phyloP scores from a whole-genome alignment of 2,113 vertebrate genomes.

The Euleptes europaea region DNA sequence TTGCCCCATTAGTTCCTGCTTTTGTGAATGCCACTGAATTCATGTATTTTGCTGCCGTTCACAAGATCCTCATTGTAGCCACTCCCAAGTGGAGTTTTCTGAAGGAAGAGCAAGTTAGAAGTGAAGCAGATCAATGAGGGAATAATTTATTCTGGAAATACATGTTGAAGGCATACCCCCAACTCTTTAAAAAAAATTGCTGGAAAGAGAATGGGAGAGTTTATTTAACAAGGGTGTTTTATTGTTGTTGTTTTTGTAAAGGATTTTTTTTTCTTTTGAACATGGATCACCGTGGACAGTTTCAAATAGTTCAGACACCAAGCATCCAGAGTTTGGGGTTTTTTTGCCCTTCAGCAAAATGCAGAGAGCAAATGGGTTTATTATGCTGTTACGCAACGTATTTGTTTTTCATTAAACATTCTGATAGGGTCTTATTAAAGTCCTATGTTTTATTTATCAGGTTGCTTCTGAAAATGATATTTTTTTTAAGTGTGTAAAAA shows the following conservation, averaged over 20 bases:
- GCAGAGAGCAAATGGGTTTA: conserved; percentile 52
- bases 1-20: no score
- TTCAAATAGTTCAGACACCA: conserved; percentile 48
- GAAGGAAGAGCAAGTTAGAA: not conserved
- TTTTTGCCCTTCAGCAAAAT: conserved; percentile 17
- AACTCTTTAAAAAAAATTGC: not conserved
- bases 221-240: conserved; percentile 26
- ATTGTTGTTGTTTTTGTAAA: conserved; percentile 35
- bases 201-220: not conserved
- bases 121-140: no score
- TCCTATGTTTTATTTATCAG: conserved; percentile 74
- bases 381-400: conserved; percentile 65
- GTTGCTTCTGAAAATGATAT: conserved; percentile 72
- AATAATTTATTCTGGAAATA: not conserved
- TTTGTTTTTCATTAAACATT: conserved; percentile 80
- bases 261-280: conserved; percentile 58
- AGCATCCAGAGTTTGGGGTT: conserved; percentile 30
- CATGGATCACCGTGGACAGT: conserved; percentile 33
- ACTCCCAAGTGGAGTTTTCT: not conserved
- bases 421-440: conserved; percentile 76
- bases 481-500: not conserved
- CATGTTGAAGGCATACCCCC: not conserved
- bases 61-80: not conserved
- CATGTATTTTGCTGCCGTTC: no score
- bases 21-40: no score